Base-by-base conservation (phyloP, 2,888 invertebrate species). In the Vesta saturnalis region DNA sequence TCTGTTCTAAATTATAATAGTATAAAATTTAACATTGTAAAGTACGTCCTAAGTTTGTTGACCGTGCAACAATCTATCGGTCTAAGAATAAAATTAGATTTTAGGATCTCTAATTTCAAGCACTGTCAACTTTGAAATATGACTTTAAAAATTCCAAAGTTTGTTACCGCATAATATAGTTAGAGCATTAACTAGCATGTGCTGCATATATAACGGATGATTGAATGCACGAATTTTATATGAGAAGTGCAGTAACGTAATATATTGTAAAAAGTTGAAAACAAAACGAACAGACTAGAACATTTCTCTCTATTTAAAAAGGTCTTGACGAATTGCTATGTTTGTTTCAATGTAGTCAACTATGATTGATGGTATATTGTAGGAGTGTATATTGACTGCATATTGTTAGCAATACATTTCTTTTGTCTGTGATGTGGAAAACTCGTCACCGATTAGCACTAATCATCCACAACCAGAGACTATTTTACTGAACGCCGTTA, bases 91-190 rank as follows among this genome's bases (percentile, higher is more conserved):
- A 52, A 52, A 52, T 52, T 52, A 52, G 52, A 21, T 52, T 52
- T 21, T 52, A 8, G 18, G 52, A 8, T 52, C 19, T 52, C 52
- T 52, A 52, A 52, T 52, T 52, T 52, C 52, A 52, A 52, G 52
- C 21, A 52, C 52, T 21, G 52, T 52, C 52, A 52, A 52, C 52
- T 52, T 52, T 52, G 52, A 52, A 52, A 18, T 52, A 52, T 52
- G 18, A n/a, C 21, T 52, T 52, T 52, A 52, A 52, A 21, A 52
- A 52, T 52, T 52, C 8, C 21, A n/a, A 52, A 52, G 19, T 52
- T 52, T 19, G 52, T 52, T 21, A 21, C 21, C 21, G 19, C 52
- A 52, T 52, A 52, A 52, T 52, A 52, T 52, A 21, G 18, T 19
- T n/a, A 21, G 16, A 3, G 47, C 47, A 47, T 6, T 16, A 52